A percentile compares a stretch with the other conserved stretches of the same genome.
Conservation (phyloP, 2,797 vertebrate species). For the Balearica regulorum region DNA sequence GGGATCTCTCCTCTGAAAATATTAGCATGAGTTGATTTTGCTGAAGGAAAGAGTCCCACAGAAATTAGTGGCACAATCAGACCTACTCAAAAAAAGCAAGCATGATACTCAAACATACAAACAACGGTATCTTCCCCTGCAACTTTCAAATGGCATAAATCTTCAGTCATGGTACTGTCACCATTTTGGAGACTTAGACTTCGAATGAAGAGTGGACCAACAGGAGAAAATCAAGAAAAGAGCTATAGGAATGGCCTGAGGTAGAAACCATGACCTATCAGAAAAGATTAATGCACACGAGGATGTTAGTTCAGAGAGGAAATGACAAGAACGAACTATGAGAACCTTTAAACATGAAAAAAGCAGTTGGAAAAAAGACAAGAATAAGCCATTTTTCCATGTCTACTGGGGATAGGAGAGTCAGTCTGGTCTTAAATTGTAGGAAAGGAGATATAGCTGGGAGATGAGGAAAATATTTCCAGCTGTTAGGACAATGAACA, state of each 20-base stretch:
- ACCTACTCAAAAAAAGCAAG: background rate
- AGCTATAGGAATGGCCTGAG: background rate
- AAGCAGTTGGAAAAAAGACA: background rate
- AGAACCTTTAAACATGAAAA: background rate
- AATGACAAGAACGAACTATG: background rate
- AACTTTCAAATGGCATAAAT: background rate
- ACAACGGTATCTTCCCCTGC: accelerated
- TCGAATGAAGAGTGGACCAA: background rate
- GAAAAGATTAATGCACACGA: background rate
- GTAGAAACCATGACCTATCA: background rate
- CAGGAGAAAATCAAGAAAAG: background rate
- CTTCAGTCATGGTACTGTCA: background rate
- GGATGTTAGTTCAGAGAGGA: background rate
- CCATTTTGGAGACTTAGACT: background rate
- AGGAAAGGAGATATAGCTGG: background rate
- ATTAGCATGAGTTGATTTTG: background rate
- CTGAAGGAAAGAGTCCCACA: background rate
- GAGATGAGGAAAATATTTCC: background rate
- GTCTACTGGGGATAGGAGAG: background rate
- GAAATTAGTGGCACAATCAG: background rate
- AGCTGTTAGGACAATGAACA: background rate
- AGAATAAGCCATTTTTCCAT: background rate
- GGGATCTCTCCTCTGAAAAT: background rate
- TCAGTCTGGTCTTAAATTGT: background rate
- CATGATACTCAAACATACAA: background rate